Evolutionary conservation across 2,113 vertebrate genomes (phyloP).

Genomic region (Butastur rufipennis): DNA sequence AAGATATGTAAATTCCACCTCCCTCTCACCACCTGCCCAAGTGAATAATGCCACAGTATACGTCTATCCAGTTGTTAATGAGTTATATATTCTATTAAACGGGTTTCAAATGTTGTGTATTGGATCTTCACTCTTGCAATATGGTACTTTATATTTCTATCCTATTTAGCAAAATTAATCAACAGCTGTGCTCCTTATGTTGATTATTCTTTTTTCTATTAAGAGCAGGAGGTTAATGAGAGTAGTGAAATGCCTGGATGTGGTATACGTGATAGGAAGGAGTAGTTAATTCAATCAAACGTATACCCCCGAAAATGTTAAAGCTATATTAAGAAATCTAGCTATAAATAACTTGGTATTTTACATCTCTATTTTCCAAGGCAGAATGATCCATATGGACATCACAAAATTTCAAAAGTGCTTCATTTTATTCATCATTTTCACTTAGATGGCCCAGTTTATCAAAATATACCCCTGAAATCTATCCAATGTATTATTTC

Average conservation of each 20-base stretch:
- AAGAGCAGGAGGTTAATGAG: slow-evolving; percentile 64
- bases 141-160: slow-evolving; percentile 54
- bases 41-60: background rate
- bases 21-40: slow-evolving; percentile 10
- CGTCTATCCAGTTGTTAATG: slow-evolving; percentile 24
- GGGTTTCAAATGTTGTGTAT: slow-evolving; percentile 44
- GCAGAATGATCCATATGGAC: slow-evolving; percentile 30
- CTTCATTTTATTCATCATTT: background rate
- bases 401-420: background rate
- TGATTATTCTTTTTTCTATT: slow-evolving; percentile 40
- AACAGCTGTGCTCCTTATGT: slow-evolving; percentile 64
- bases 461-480: background rate
- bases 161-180: slow-evolving; percentile 70
- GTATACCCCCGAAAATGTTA: slow-evolving; percentile 29
- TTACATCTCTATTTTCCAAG: background rate
- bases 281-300: slow-evolving; percentile 39
- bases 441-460: background rate
- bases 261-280: background rate
- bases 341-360: slow-evolving; percentile 50
- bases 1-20: slow-evolving; percentile 44
- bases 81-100: slow-evolving; percentile 51
- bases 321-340: slow-evolving; percentile 34
- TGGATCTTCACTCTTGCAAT: slow-evolving; percentile 49
- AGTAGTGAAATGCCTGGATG: slow-evolving; percentile 4
- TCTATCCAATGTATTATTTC: background rate